Conservation (phyloP, 2,888 invertebrate species). For the Megalurothrips usitatus region DNA sequence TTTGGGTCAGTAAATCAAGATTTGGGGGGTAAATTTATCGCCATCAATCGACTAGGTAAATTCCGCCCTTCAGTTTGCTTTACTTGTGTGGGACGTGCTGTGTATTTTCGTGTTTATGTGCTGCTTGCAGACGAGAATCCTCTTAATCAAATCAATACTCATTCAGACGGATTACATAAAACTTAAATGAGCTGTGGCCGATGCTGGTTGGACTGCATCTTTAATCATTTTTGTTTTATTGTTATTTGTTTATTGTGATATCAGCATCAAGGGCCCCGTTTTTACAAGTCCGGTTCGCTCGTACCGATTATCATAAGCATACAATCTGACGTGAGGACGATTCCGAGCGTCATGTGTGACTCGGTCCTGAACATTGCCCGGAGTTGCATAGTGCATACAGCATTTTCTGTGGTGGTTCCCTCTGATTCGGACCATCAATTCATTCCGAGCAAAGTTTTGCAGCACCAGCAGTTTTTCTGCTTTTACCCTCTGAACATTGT, state of each 20-base stretch:
- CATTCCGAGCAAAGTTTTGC: no score
- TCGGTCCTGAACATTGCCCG: not conserved
- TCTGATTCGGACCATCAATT: no score
- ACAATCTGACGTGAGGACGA: not conserved
- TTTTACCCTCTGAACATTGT: no score
- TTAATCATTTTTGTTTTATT: not conserved
- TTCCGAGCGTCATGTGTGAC: not conserved
- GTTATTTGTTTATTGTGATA: not conserved
- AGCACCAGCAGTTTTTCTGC: no score
- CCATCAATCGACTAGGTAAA: not conserved
- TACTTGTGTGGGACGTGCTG: not conserved
- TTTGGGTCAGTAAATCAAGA: not conserved
- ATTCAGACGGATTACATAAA: slow-evolving; percentile 9
- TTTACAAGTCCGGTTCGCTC: not conserved
- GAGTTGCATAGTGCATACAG: not conserved
- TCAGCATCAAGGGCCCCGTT: not conserved
- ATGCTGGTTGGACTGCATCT: not conserved
- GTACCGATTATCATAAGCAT: not conserved
- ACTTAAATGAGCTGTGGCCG: not conserved
- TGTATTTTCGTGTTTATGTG: not conserved
- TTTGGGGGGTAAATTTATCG: not conserved
- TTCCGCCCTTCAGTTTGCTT: not conserved
- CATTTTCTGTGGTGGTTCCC: not conserved
- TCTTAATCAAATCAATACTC: slow-evolving; percentile 20
- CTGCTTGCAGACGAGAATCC: slow-evolving; percentile 9